Conservation (phyloP, 2,797 vertebrate genomes). For the Nyctibius grandis region DNA sequence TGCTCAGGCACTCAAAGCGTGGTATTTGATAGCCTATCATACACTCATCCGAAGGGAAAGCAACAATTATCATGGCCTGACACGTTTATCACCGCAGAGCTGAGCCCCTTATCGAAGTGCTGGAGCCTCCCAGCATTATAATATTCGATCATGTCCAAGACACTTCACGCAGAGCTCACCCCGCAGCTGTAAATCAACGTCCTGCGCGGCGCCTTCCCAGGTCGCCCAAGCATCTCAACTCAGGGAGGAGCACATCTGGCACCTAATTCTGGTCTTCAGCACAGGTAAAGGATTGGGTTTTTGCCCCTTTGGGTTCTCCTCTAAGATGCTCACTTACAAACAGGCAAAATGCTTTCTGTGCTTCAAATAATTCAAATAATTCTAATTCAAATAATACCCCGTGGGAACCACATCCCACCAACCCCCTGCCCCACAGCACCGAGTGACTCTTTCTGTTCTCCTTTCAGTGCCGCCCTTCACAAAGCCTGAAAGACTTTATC, state of each 20-base stretch:
- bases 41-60: background rate
- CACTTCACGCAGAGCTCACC: background rate
- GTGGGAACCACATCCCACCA: background rate
- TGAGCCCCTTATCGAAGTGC: background rate
- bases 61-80: background rate
- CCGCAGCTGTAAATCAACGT: background rate
- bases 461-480: rapidly evolving
- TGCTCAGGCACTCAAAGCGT: background rate
- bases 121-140: background rate
- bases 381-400: rapidly evolving
- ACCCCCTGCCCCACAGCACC: background rate
- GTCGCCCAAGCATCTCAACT: background rate
- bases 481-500: rapidly evolving
- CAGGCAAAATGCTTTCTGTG: background rate
- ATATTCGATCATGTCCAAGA: background rate
- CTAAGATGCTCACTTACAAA: background rate
- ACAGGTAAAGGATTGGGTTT: no score
- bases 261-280: background rate
- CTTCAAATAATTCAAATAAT: rapidly evolving
- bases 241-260: background rate
- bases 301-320: background rate
- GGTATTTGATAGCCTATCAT: background rate
- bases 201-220: background rate
- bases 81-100: background rate
- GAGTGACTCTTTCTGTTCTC: background rate